Evolutionary conservation across 2,888 invertebrate genomes (phyloP).

Genomic region (Agonopterix alstromeriana): DNA sequence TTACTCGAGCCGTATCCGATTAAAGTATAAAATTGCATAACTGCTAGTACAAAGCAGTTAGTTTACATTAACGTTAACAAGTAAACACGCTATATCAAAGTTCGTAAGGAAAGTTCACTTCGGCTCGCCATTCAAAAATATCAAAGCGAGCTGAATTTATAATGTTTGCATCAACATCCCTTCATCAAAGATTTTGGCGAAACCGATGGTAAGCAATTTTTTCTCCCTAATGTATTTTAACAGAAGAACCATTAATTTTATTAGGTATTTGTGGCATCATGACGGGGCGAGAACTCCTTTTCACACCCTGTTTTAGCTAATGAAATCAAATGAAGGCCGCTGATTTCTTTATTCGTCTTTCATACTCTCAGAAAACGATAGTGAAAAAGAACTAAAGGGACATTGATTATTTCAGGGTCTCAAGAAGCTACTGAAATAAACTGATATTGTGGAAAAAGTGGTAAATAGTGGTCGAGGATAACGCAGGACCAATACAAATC

Average conservation of each 20-base stretch:
- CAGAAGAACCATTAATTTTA: slow-evolving; percentile 53
- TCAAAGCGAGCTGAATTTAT: slow-evolving; percentile 1
- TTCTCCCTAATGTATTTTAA: slow-evolving; percentile 42
- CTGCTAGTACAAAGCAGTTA: too few species aligned
- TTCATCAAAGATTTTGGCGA: slow-evolving; percentile 17
- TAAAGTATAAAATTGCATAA: too few species aligned
- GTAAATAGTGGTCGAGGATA: too few species aligned
- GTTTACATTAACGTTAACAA: too few species aligned
- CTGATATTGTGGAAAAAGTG: too few species aligned
- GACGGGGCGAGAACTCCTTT: slow-evolving; percentile 44
- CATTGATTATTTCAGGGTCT: too few species aligned
- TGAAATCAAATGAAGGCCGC: slow-evolving; percentile 45
- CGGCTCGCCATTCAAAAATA: slow-evolving; percentile 1
- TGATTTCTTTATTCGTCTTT: slow-evolving; percentile 26
- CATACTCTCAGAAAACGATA: slow-evolving; percentile 6
- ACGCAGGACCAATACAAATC: too few species aligned
- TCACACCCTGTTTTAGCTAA: slow-evolving; percentile 34
- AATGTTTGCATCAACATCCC: slow-evolving; percentile 8
- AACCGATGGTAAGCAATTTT: slow-evolving; percentile 9
- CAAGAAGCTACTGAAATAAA: too few species aligned
- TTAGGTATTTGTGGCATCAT: slow-evolving; percentile 50
- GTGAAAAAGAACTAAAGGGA: not conserved
- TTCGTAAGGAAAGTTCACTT: not conserved
- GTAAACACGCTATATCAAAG: not conserved
- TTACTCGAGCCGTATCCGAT: too few species aligned